phyloP scores from a whole-genome alignment of 92 coral and sea anemone species.

The Nematostella vectensis region DNA sequence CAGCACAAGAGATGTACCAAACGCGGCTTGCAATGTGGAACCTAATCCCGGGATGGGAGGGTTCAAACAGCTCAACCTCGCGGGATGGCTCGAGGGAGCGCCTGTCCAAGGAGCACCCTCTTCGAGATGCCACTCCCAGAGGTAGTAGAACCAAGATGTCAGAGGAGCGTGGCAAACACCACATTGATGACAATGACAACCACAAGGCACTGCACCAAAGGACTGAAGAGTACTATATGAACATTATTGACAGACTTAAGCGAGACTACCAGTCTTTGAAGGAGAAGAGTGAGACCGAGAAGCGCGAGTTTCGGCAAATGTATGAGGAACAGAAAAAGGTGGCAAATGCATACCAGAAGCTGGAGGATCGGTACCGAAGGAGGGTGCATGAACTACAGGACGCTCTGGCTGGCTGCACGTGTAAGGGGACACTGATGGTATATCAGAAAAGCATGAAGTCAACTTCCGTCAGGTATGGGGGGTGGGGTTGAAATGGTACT shows the following conservation, averaged over 20 bases:
- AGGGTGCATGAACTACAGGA: slow-evolving; percentile 93
- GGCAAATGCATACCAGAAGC: slow-evolving; percentile 96
- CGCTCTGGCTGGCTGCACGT: slow-evolving; percentile 76
- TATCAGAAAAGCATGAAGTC: slow-evolving; percentile 23
- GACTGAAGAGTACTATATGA: slow-evolving; percentile 52
- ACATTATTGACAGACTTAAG: slow-evolving; percentile 47
- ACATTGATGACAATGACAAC: background rate
- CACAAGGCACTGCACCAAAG: background rate
- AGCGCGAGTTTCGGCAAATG: slow-evolving; percentile 66
- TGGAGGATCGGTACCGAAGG: slow-evolving; percentile 93
- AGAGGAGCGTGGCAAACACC: background rate
- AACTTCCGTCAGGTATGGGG: slow-evolving; percentile 23
- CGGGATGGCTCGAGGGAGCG: slow-evolving; percentile 9
- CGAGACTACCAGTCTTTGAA: slow-evolving; percentile 64
- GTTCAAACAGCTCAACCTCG: background rate
- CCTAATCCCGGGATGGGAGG: slow-evolving; percentile 47
- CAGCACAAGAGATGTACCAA: slow-evolving; percentile 95
- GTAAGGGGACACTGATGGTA: slow-evolving; percentile 49
- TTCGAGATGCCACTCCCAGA: slow-evolving; percentile 8
- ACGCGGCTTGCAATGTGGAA: slow-evolving; percentile 87
- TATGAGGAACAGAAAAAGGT: slow-evolving; percentile 98
- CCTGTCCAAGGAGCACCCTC: slow-evolving; percentile 9
- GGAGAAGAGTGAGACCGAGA: slow-evolving; percentile 68
- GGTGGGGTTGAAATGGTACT: slow-evolving; percentile 7
- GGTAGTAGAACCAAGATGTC: background rate